Evolutionary conservation across 2,888 invertebrate genomes (phyloP), one percentile per base, ranked within the genome.

Genomic region (Uloborus plumipes): DNA sequence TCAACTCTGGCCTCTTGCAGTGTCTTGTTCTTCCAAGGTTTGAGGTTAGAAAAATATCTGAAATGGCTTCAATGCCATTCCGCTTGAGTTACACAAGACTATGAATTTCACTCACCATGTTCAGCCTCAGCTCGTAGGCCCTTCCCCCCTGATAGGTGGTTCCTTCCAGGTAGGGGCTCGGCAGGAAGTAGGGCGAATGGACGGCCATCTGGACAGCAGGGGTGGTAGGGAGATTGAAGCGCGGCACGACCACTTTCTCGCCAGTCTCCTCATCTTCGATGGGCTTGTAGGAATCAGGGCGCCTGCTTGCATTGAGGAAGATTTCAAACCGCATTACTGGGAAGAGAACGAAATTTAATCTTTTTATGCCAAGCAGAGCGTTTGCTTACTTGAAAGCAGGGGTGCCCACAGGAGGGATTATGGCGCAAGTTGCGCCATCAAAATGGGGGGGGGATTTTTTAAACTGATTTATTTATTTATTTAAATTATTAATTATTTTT

Each of bases 201-300:
- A 78, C 64, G 7, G 78, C 78, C 58, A 78, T 22, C 20, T 78
- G 78, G 1, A 72, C 51, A 1, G 71, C 20, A 2, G 71, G 26
- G 22, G 26, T 49, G 31, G 26, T 50, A 0, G 71, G 39, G 7
- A 22, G 3, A 31, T 71, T 78, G 39, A 64, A 49, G 15, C 39
- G 55, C 16, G 70, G 69, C 1, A 9, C 69, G 1, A 53, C 7
- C 53, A n/a, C 14, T 2, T 69, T 69, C 6, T n/a, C 9, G 1
- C 31, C 13, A 18, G 53, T 53, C 22, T 51, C 47, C 7, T 4
- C 9, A 39, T 7, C 9, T 11, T 1, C 7, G 9, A 39, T 39
- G 1, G 9, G 39, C 3, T 4, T 7, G 1, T 9, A 39, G 39
- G 39, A 39, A 39, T 16, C 62, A 4, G 39, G 20, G 14, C 69